Evolutionary conservation across 2,113 vertebrate species (phyloP).

Genomic region (Pseudonaja textilis): DNA sequence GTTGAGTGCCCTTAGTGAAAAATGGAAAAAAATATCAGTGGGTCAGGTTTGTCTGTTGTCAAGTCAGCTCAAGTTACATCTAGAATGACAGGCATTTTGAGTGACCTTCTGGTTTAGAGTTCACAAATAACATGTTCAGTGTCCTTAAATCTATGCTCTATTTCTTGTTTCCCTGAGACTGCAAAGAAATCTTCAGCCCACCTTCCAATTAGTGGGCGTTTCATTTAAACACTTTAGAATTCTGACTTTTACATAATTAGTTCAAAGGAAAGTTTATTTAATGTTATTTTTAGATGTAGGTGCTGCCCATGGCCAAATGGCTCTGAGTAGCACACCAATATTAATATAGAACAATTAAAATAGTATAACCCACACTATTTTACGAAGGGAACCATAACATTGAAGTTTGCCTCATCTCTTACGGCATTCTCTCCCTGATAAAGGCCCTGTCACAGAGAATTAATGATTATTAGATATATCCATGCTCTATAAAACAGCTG

Average conservation of each 20-base stretch:
- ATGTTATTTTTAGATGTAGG: neutral
- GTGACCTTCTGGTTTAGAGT: conserved; percentile 57
- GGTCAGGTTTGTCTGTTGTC: conserved; percentile 51
- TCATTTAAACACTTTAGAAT: neutral
- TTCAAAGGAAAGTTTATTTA: neutral
- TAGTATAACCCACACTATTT: neutral
- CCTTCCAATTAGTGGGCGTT: neutral
- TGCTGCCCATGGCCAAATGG: neutral
- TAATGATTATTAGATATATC: neutral
- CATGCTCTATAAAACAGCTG: neutral
- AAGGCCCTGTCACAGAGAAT: neutral
- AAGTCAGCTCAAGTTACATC: conserved; percentile 57
- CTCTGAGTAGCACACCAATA: neutral
- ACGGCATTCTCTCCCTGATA: neutral
- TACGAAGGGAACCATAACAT: neutral
- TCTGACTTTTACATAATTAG: neutral
- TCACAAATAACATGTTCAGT: conserved; percentile 16
- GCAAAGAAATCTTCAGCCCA: neutral
- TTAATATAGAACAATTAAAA: neutral
- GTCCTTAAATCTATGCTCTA: conserved; percentile 13
- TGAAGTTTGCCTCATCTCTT: neutral
- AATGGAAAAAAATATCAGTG: conserved; percentile 59
- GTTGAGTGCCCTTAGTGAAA: conserved; percentile 55
- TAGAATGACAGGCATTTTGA: conserved; percentile 45
- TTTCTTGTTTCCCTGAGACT: neutral